Conservation (phyloP, 2,888 invertebrate genomes). For the Acanthopleura granulata region DNA sequence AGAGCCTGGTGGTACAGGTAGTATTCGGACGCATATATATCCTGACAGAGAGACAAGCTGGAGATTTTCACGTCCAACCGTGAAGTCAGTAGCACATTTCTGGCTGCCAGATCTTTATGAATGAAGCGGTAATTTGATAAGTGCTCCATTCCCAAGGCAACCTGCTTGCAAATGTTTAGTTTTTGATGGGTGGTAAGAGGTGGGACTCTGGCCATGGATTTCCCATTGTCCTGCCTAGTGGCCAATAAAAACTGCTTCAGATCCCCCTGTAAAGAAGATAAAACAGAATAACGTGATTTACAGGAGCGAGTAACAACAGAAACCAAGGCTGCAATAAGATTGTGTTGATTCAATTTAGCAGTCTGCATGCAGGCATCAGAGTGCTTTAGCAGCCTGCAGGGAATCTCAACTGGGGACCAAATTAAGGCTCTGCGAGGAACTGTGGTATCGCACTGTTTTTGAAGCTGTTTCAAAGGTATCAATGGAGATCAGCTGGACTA, state of each 20-base stretch:
- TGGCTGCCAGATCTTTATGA: slow-evolving; percentile 92
- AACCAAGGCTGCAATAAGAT: no score
- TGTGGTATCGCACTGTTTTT: no score
- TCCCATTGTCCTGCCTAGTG: slow-evolving; percentile 74
- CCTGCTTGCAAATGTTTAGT: slow-evolving; percentile 74
- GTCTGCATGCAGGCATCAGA: no score
- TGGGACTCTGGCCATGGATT: slow-evolving; percentile 72
- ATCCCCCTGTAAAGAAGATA: slow-evolving; percentile 79
- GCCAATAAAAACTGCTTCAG: slow-evolving; percentile 80
- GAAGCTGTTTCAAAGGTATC: no score
- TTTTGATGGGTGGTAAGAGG: slow-evolving; percentile 73
- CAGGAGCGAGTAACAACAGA: no score
- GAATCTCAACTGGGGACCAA: no score
- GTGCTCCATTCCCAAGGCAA: slow-evolving; percentile 86
- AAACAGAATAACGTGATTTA: neutral
- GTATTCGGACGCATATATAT: slow-evolving; percentile 91
- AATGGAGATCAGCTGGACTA: no score
- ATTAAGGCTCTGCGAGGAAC: no score
- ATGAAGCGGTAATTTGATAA: slow-evolving; percentile 81
- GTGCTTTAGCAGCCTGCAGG: no score
- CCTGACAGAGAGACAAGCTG: slow-evolving; percentile 82
- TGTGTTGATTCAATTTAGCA: no score
- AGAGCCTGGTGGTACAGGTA: slow-evolving; percentile 75
- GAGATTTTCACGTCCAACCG: slow-evolving; percentile 88
- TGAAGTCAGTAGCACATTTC: slow-evolving; percentile 88